Evolutionary conservation across 2,797 vertebrate species (phyloP).

Genomic region (Garrulus glandarius): DNA sequence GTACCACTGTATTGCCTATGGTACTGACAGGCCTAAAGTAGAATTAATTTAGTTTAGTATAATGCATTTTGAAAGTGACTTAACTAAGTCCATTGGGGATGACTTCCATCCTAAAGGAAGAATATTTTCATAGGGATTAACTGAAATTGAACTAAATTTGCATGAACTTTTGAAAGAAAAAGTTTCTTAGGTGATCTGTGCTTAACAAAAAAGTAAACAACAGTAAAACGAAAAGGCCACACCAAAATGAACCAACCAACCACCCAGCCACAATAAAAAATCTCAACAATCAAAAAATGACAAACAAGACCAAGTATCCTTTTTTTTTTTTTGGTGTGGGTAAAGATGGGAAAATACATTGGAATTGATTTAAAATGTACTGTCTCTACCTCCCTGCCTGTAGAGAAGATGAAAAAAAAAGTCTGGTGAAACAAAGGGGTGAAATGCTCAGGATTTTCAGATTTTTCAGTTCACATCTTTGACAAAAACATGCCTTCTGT

Average conservation of each 20-base stretch:
- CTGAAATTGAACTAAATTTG: background rate
- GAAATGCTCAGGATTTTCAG: background rate
- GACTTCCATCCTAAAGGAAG: background rate
- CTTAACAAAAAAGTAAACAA: background rate
- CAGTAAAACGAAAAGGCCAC: background rate
- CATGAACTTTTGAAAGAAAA: background rate
- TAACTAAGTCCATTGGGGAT: background rate
- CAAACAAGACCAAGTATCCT: background rate
- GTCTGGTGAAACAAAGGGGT: background rate
- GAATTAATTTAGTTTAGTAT: background rate
- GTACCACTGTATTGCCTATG: background rate
- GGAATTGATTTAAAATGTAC: background rate
- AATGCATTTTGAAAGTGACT: background rate
- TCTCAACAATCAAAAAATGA: background rate
- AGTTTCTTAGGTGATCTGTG: background rate
- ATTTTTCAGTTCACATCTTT: background rate
- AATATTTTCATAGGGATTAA: background rate
- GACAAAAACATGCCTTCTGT: background rate
- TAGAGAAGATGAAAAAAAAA: background rate
- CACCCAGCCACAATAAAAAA: background rate
- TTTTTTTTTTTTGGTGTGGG: background rate
- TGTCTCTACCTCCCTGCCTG: background rate
- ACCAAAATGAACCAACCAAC: background rate
- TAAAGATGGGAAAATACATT: background rate
- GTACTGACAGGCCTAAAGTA: background rate